Conservation (phyloP, 64 coral and sea anemone genomes). For the Catalaphyllia jardinei region DNA sequence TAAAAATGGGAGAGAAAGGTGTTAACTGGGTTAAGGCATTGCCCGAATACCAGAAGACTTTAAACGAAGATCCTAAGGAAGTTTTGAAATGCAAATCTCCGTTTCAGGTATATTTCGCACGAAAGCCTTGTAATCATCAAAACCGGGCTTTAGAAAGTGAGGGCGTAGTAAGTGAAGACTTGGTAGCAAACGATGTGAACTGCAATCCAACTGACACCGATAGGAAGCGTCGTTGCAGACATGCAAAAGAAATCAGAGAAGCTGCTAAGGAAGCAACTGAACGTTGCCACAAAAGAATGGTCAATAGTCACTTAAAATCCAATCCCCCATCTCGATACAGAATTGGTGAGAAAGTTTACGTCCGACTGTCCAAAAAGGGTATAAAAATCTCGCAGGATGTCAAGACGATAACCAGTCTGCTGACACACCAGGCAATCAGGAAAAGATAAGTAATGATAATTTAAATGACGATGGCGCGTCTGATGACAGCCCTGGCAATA, state of each 20-base stretch:
- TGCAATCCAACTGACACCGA: background rate
- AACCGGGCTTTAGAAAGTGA: background rate
- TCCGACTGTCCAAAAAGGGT: background rate
- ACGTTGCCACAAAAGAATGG: slow-evolving; percentile 9
- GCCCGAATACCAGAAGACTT: slow-evolving; percentile 15
- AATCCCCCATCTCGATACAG: slow-evolving; percentile 6
- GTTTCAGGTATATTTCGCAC: slow-evolving; percentile 15
- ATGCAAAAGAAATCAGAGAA: background rate
- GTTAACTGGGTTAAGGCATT: slow-evolving; percentile 29
- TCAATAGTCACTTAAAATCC: background rate
- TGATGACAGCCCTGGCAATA: too few relatives aligned
- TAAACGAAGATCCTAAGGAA: slow-evolving; percentile 56
- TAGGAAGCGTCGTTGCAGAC: background rate
- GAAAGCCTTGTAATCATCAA: background rate
- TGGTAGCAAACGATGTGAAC: background rate
- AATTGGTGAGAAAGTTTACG: background rate
- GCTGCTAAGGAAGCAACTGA: background rate
- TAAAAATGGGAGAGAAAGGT: slow-evolving; percentile 48
- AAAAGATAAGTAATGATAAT: too few relatives aligned
- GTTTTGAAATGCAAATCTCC: slow-evolving; percentile 6
- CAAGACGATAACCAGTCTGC: too few relatives aligned
- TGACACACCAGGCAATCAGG: too few relatives aligned
- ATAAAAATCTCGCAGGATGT: too few relatives aligned
- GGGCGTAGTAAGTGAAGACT: background rate
- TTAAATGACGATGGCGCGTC: too few relatives aligned